Conservation (phyloP, 2,797 vertebrate genomes). For the Eurystomus glaucurus region DNA sequence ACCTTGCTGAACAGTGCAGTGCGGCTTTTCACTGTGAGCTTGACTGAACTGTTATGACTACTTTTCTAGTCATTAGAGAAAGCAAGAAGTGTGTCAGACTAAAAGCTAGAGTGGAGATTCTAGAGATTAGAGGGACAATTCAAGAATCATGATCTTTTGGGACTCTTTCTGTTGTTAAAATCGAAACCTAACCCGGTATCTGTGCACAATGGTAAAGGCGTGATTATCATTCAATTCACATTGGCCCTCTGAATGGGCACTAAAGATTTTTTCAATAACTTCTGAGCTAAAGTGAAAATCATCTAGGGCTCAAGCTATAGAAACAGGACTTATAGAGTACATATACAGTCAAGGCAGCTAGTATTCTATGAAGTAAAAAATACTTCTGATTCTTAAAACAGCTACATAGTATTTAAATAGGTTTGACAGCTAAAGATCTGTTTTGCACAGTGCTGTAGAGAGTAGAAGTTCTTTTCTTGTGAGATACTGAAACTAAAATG, state of each 20-base stretch:
- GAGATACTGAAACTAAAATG: background rate
- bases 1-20: background rate
- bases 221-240: background rate
- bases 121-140: background rate
- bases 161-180: background rate
- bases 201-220: background rate
- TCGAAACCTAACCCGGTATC: background rate
- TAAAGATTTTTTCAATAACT: background rate
- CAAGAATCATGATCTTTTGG: background rate
- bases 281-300: background rate
- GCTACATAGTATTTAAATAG: background rate
- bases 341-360: background rate
- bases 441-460: background rate
- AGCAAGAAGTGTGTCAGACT: background rate
- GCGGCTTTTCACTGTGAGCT: background rate
- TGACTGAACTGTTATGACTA: background rate
- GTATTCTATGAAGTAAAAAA: background rate
- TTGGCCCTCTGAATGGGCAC: background rate
- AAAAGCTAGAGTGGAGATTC: background rate
- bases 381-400: background rate
- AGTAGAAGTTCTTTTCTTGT: background rate
- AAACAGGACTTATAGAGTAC: background rate
- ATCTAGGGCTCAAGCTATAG: background rate
- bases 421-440: background rate
- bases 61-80: background rate